phyloP scores from a whole-genome alignment of 2,113 vertebrate genomes.

The Urocynchramus pylzowi region DNA sequence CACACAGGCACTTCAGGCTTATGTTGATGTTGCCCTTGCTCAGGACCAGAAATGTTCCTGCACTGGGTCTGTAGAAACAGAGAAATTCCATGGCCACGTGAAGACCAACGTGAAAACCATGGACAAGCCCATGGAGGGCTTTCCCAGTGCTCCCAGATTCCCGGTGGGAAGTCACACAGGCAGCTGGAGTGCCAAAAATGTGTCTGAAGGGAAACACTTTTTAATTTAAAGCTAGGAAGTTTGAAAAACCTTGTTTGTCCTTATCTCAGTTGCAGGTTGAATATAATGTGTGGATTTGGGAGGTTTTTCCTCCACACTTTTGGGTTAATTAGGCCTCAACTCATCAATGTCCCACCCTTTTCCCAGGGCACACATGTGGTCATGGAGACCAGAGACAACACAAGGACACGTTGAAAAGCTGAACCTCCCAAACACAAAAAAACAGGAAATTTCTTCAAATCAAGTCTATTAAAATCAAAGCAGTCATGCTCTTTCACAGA shows the following conservation, averaged over 20 bases:
- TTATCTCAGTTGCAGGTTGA: background rate
- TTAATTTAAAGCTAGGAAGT: background rate
- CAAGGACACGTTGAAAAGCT: accelerated
- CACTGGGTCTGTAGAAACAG: background rate
- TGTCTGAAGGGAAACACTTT: background rate
- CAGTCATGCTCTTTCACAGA: background rate
- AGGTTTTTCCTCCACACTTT: background rate
- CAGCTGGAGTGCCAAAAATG: background rate
- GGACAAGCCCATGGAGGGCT: background rate
- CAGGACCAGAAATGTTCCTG: background rate
- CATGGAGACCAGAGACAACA: background rate
- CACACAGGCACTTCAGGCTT: background rate
- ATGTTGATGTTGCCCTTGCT: background rate
- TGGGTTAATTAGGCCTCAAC: background rate
- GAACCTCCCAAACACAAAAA: background rate
- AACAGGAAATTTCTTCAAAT: background rate
- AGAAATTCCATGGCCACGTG: accelerated
- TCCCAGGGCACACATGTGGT: background rate
- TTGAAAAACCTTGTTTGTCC: background rate
- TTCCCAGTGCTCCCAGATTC: background rate
- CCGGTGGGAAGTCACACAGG: accelerated
- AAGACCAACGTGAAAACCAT: background rate
- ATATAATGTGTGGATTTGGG: too few relatives aligned
- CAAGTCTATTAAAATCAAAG: background rate
- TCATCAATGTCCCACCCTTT: background rate